Conservation (phyloP, 1,140 invertebrate species). For the Trachymyrmex septentrionalis region DNA sequence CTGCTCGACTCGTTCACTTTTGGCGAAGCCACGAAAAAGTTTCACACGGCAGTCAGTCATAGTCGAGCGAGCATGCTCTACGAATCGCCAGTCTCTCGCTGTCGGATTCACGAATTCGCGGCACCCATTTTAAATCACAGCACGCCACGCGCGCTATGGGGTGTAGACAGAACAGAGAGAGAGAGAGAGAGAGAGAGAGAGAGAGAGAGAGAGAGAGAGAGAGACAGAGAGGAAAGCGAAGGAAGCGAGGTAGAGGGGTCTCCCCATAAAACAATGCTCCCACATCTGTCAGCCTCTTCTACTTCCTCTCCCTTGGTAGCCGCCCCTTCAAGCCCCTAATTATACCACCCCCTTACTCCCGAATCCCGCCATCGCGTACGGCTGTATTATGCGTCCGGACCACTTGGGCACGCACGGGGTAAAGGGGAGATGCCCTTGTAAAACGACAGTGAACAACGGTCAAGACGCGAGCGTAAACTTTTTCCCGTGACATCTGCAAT, state of each 20-base stretch:
- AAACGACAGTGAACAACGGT: conserved; percentile 83
- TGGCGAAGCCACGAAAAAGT: conserved; percentile 19
- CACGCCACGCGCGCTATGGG: conserved; percentile 79
- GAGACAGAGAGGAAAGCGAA: conserved; percentile 62
- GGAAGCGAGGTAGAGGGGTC: conserved; percentile 73
- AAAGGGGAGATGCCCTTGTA: conserved; percentile 81
- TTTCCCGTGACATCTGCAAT: conserved; percentile 74
- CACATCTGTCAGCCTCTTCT: conserved; percentile 87
- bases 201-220: conserved; percentile 68
- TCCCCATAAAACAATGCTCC: conserved; percentile 87
- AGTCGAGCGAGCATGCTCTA: conserved; percentile 30
- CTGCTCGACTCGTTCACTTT: conserved; percentile 24
- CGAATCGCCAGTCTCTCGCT: conserved; percentile 66
- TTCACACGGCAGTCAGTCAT: conserved; percentile 69
- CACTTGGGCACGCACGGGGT: conserved; percentile 86
- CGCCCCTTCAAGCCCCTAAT: conserved; percentile 86
- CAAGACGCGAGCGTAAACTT: conserved; percentile 82
- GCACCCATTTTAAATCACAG: conserved; percentile 85
- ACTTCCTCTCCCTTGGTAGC: conserved; percentile 79
- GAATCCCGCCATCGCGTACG: conserved; percentile 76
- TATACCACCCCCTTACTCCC: conserved; percentile 83
- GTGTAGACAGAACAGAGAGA: conserved; percentile 72
- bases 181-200: conserved; percentile 67
- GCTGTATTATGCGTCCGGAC: conserved; percentile 85
- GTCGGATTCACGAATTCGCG: conserved; percentile 81